These are phyloP conservation scores for Apamea crenata DNA, from an alignment of 2,888 invertebrate genomes.

Conservation along the genomic window DNA sequence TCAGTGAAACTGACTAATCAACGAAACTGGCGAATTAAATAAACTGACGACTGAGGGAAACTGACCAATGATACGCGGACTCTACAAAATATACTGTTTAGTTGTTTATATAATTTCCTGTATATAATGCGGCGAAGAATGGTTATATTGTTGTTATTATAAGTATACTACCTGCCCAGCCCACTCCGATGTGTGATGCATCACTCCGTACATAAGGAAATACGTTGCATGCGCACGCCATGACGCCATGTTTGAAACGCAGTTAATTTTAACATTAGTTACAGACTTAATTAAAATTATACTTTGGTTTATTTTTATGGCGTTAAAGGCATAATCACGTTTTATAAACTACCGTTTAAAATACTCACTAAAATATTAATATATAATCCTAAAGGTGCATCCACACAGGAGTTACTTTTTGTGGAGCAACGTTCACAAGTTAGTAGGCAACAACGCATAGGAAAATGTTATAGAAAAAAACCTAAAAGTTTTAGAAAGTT, in stretches of 20 bases:
- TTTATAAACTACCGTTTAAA: neutral
- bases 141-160: constrained; percentile 10
- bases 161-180: constrained; percentile 34
- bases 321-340: neutral
- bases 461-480: neutral
- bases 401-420: neutral
- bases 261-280: constrained; percentile 25
- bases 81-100: neutral
- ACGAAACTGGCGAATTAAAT: too few species aligned
- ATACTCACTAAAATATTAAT: neutral
- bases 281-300: neutral
- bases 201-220: constrained; percentile 53
- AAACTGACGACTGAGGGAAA: too few species aligned
- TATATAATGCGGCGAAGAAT: neutral
- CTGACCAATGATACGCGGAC: too few species aligned
- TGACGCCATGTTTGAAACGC: constrained; percentile 48
- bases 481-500: neutral
- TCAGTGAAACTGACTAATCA: too few species aligned
- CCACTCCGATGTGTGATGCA: constrained; percentile 31
- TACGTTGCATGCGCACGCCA: constrained; percentile 18
- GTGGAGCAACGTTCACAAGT: neutral
- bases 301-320: neutral
- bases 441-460: neutral
- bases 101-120: constrained; percentile 23
- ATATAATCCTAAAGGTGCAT: neutral